Evolutionary conservation across 2,888 invertebrate genomes (phyloP).

Genomic region (Pimpla rufipes): DNA sequence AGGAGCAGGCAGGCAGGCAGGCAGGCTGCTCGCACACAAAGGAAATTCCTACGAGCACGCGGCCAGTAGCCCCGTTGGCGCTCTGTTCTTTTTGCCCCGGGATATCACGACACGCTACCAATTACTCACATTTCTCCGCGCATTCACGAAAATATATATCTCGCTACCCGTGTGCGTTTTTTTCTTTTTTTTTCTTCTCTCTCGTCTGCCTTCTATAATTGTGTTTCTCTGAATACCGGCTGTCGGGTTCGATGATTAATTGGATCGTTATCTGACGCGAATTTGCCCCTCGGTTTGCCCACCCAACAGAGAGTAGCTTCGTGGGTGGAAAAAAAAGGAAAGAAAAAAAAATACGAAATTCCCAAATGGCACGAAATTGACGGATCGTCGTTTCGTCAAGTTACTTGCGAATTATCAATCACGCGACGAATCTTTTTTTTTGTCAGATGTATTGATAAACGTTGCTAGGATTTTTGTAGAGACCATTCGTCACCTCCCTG

Average conservation of each 20-base stretch:
- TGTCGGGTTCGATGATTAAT: constrained; percentile 59
- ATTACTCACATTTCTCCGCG: constrained; percentile 60
- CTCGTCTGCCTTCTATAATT: constrained; percentile 22
- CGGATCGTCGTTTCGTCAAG: neutral
- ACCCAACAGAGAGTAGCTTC: neutral
- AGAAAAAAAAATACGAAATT: neutral
- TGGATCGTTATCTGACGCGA: constrained; percentile 51
- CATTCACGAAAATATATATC: constrained; percentile 49
- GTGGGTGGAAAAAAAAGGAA: neutral
- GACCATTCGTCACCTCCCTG: too few relatives aligned
- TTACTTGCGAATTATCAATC: neutral
- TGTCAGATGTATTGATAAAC: neutral
- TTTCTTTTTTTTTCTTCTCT: too few relatives aligned
- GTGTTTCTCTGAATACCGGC: constrained; percentile 45
- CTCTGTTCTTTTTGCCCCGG: constrained; percentile 23
- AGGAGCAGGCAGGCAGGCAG: constrained; percentile 19
- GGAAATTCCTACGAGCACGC: constrained; percentile 55
- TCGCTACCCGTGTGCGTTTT: neutral
- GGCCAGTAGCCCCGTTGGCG: neutral
- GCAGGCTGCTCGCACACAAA: constrained; percentile 40
- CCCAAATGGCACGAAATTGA: neutral
- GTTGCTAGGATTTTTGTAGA: neutral
- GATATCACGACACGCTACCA: constrained; percentile 59
- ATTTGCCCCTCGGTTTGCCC: constrained; percentile 24
- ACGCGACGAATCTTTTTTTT: neutral